phyloP scores from a whole-genome alignment of 1,140 invertebrate genomes.

The Heterodera schachtii region DNA sequence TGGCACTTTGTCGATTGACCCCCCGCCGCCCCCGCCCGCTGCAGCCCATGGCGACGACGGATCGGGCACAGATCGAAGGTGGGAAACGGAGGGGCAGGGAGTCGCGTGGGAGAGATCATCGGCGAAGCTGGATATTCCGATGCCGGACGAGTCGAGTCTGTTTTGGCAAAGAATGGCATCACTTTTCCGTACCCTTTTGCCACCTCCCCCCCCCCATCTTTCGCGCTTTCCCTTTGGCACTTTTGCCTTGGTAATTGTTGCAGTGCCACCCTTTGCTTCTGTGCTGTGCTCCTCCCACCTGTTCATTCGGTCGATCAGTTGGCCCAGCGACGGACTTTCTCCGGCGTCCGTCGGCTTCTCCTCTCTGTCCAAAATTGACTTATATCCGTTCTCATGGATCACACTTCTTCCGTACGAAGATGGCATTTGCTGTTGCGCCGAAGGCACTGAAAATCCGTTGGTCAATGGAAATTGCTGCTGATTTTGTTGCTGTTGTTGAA shows the following conservation, averaged over 20 bases:
- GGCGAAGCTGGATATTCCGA: not conserved
- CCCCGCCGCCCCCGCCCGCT: constrained; percentile 9
- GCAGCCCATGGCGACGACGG: not conserved
- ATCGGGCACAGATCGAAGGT: not conserved
- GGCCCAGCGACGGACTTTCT: constrained; percentile 2
- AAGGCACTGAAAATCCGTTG: constrained; percentile 1
- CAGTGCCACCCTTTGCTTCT: no score
- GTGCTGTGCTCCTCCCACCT: not conserved
- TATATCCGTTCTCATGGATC: constrained; percentile 27
- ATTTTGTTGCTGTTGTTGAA: constrained; percentile 22
- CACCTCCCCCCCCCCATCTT: no score
- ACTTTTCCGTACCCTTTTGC: no score
- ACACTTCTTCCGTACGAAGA: not conserved
- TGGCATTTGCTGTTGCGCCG: not conserved
- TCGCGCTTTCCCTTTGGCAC: no score
- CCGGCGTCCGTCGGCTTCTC: not conserved
- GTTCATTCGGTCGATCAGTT: constrained; percentile 29
- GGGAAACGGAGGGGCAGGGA: not conserved
- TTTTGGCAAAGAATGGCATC: no score
- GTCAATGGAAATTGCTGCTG: constrained; percentile 8
- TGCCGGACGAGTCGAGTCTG: not conserved
- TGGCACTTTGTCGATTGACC: constrained; percentile 30
- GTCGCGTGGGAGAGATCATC: not conserved
- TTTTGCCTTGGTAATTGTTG: no score
- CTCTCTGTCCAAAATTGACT: constrained; percentile 25